phyloP scores from a whole-genome alignment of 2,797 vertebrate species.

The Triplophysa yarkandensis region DNA sequence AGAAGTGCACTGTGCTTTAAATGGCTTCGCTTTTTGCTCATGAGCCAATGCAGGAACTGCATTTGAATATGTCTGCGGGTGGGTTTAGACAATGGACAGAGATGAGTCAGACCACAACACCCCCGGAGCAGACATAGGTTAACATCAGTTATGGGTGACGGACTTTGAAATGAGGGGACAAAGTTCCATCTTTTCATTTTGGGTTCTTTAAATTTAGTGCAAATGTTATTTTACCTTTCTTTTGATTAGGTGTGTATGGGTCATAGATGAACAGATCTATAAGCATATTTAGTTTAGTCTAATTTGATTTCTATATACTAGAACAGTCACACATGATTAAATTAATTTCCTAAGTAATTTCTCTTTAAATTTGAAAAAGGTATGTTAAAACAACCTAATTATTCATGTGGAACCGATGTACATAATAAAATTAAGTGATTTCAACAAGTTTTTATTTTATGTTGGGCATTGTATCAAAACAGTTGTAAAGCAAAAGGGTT shows the following conservation, averaged over 20 bases:
- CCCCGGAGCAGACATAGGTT: slow-evolving; percentile 15
- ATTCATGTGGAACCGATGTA: no score
- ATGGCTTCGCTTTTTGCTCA: slow-evolving; percentile 9
- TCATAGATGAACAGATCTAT: background rate
- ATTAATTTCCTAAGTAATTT: no score
- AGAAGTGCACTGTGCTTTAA: slow-evolving; percentile 6
- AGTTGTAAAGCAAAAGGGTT: no score
- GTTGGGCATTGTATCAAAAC: no score
- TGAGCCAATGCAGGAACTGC: slow-evolving; percentile 5
- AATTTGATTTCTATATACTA: no score
- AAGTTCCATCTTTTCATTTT: background rate
- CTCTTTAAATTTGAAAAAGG: no score
- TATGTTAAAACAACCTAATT: no score
- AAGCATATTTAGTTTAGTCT: no score
- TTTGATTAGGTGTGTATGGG: background rate
- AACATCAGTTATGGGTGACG: background rate
- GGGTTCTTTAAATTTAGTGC: background rate
- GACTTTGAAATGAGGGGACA: slow-evolving; percentile 2
- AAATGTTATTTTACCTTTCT: background rate
- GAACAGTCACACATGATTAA: no score
- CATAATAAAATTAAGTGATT: no score
- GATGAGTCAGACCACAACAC: slow-evolving; percentile 14
- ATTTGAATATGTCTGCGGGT: slow-evolving; percentile 12
- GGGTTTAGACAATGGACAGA: slow-evolving; percentile 30
- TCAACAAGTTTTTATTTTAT: no score